A percentile compares a stretch with the other conserved stretches of the same genome.
phyloP scores from a whole-genome alignment of 2,797 vertebrate genomes.

The Otolemur crassicaudatus region DNA sequence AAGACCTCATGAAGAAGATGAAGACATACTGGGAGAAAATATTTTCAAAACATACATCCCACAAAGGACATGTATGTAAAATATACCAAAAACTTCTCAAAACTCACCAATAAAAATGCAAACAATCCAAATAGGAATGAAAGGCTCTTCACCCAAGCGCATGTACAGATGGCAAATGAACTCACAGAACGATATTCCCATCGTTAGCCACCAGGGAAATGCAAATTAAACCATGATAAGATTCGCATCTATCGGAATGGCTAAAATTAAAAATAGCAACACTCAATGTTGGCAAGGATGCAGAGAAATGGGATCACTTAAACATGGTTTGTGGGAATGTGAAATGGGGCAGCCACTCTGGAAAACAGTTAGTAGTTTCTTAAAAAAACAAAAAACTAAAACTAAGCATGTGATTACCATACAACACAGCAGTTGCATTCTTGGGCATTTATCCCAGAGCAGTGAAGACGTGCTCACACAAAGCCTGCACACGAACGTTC shows the following conservation, averaged over 20 bases:
- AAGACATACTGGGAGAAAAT: not conserved
- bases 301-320: not conserved
- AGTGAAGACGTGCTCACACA: not conserved
- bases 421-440: not conserved
- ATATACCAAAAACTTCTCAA: not conserved
- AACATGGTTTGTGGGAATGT: not conserved
- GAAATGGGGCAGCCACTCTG: not conserved
- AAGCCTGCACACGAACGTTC: too few relatives aligned
- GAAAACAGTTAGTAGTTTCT: not conserved
- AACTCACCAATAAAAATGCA: not conserved
- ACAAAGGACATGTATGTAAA: not conserved
- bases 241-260: too few relatives aligned
- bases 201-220: not conserved
- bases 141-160: not conserved
- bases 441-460: not conserved
- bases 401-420: not conserved
- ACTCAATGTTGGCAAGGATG: too few relatives aligned
- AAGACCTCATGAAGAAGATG: not conserved
- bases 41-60: not conserved
- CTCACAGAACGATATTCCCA: not conserved
- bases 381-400: not conserved
- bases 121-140: not conserved
- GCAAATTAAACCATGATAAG: not conserved
- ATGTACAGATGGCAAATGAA: not conserved
- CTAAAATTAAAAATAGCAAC: accelerated